Evolutionary conservation across 2,888 invertebrate genomes (phyloP).

Genomic region (Agonopterix heracliana): DNA sequence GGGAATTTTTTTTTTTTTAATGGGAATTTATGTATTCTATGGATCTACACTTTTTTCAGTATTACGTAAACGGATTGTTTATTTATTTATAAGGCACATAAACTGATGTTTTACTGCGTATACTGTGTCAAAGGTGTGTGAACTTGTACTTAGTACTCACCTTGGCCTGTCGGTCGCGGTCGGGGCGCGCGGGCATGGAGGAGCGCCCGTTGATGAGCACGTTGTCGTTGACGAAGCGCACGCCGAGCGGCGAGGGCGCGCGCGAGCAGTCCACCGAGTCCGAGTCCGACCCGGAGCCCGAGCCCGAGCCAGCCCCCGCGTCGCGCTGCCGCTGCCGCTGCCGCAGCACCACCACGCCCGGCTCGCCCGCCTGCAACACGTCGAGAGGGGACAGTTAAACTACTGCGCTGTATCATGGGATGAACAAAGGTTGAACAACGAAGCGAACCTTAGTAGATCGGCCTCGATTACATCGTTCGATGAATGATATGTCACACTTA

Average conservation of each 20-base stretch:
- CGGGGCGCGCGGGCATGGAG: constrained; percentile 81
- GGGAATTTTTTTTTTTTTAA: too few relatives aligned
- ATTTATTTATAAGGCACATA: too few relatives aligned
- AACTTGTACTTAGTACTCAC: too few relatives aligned
- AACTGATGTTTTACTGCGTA: too few relatives aligned
- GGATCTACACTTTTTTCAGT: too few relatives aligned
- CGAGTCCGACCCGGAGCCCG: constrained; percentile 36
- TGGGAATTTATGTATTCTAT: too few relatives aligned
- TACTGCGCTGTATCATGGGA: neutral
- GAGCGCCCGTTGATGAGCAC: constrained; percentile 93
- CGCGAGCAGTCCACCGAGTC: constrained; percentile 49
- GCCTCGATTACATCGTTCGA: too few relatives aligned
- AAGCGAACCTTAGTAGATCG: too few relatives aligned
- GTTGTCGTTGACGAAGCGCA: constrained; percentile 91
- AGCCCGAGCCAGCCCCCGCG: constrained; percentile 51
- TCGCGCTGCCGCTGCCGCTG: constrained; percentile 73
- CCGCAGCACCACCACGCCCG: constrained; percentile 60
- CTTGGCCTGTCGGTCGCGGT: constrained; percentile 45
- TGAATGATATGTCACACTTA: too few relatives aligned
- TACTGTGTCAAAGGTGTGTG: too few relatives aligned
- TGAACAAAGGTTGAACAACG: too few relatives aligned
- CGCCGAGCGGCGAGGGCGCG: constrained; percentile 89
- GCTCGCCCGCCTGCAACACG: constrained; percentile 48
- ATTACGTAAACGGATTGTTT: too few relatives aligned
- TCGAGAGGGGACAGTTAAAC: neutral